A percentile compares a stretch with the other conserved stretches of the same genome.
Conservation (phyloP, 2,797 vertebrate genomes). For the Scolopax bukidnonensis region DNA sequence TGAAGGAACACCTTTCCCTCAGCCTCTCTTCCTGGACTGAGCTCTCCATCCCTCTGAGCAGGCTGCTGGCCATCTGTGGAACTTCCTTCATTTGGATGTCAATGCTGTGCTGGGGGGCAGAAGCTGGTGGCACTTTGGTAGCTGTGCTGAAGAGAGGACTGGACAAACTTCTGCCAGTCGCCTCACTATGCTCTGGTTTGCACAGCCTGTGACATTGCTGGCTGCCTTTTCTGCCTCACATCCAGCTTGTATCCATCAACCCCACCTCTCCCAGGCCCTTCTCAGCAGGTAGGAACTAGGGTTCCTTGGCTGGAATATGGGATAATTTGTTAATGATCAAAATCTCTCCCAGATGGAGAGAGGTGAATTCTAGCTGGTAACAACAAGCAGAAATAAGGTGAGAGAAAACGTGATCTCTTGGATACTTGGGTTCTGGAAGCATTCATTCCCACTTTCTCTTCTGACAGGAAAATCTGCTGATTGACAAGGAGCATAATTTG, state of each 20-base stretch:
- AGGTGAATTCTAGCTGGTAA: neutral
- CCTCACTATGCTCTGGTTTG: neutral
- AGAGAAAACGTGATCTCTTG: neutral
- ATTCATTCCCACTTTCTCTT: neutral
- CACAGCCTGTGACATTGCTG: neutral
- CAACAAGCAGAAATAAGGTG: neutral
- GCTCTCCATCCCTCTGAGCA: neutral
- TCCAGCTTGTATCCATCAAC: neutral
- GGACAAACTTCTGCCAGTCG: neutral
- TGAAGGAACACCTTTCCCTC: neutral
- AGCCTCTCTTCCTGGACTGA: neutral
- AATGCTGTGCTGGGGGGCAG: neutral
- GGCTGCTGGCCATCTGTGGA: neutral
- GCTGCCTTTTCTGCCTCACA: accelerated
- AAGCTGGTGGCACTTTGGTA: neutral
- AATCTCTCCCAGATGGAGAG: neutral
- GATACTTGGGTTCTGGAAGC: neutral
- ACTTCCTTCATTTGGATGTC: neutral
- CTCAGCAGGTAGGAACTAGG: neutral
- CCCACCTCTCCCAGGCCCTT: neutral
- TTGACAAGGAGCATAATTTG: conserved; percentile 90
- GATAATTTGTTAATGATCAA: neutral
- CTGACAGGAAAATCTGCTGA: conserved; percentile 92
- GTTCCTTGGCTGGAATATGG: neutral
- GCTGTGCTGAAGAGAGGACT: neutral